These are phyloP conservation scores for Yponomeuta malinellus DNA, from an alignment of 2,888 invertebrate species.

Conservation along the genomic window DNA sequence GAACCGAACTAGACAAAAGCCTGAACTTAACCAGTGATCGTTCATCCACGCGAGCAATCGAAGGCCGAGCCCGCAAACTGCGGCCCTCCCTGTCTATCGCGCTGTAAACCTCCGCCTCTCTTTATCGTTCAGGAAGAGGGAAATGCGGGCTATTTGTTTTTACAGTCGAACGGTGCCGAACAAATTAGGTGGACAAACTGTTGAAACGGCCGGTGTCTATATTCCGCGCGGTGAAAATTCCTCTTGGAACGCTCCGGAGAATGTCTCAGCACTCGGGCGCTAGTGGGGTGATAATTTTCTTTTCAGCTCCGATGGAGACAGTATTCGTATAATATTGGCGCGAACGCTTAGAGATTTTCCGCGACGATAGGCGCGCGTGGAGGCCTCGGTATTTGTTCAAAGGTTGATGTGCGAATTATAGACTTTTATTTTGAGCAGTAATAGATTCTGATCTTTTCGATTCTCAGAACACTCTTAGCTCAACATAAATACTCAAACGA, in stretches of 20 bases:
- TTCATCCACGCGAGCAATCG: slow-evolving; percentile 54
- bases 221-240: slow-evolving; percentile 63
- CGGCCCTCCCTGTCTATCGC: slow-evolving; percentile 47
- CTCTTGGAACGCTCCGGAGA: slow-evolving; percentile 55
- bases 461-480: neutral
- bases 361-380: slow-evolving; percentile 8
- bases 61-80: slow-evolving; percentile 44
- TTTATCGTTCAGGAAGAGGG: slow-evolving; percentile 53
- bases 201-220: slow-evolving; percentile 70
- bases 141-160: slow-evolving; percentile 72
- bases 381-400: slow-evolving; percentile 2
- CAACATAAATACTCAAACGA: neutral
- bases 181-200: slow-evolving; percentile 76
- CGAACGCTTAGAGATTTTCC: slow-evolving; percentile 42
- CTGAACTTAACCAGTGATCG: slow-evolving; percentile 57
- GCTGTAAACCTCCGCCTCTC: slow-evolving; percentile 53
- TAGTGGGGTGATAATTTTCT: slow-evolving; percentile 65
- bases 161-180: slow-evolving; percentile 70
- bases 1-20: slow-evolving; percentile 61
- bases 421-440: neutral
- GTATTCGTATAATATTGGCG: slow-evolving; percentile 51
- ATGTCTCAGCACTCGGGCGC: slow-evolving; percentile 54
- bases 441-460: neutral
- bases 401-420: slow-evolving; percentile 19
- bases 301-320: slow-evolving; percentile 45